These are phyloP conservation scores for Triplophysa dalaica DNA, from an alignment of 2,113 vertebrate species.

Conservation along the genomic window DNA sequence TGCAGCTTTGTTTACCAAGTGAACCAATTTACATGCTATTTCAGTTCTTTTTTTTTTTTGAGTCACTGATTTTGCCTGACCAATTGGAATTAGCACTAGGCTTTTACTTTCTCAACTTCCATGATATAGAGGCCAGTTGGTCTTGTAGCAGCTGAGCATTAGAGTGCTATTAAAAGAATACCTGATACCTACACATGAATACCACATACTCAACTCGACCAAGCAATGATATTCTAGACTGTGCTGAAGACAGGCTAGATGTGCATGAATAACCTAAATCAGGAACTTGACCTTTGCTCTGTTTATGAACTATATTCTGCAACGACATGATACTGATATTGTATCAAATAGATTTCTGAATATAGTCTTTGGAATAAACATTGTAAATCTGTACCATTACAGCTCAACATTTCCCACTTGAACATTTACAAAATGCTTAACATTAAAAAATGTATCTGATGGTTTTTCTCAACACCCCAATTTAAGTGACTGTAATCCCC, in stretches of 20 bases:
- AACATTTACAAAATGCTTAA: background rate
- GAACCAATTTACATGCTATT: slow-evolving; percentile 66
- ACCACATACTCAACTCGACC: background rate
- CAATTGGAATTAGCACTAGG: slow-evolving; percentile 39
- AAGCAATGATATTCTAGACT: background rate
- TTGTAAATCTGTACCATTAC: background rate
- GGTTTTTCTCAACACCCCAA: too few species aligned
- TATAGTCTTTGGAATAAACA: background rate
- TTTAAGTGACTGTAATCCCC: too few species aligned
- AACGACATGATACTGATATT: too few species aligned
- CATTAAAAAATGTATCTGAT: too few species aligned
- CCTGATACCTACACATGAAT: too few species aligned
- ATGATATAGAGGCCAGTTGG: background rate
- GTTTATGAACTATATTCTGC: background rate
- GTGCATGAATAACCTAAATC: background rate
- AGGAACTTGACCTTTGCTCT: background rate
- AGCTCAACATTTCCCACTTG: background rate
- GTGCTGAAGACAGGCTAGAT: background rate
- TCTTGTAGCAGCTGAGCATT: background rate
- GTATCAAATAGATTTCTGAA: background rate
- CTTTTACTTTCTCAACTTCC: slow-evolving; percentile 7
- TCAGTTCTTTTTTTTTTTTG: slow-evolving; percentile 60
- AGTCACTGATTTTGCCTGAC: slow-evolving; percentile 55
- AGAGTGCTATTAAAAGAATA: background rate
- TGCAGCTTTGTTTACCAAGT: slow-evolving; percentile 66